phyloP scores from a whole-genome alignment of 1,140 invertebrate genomes.

The Ceratitis capitata region DNA sequence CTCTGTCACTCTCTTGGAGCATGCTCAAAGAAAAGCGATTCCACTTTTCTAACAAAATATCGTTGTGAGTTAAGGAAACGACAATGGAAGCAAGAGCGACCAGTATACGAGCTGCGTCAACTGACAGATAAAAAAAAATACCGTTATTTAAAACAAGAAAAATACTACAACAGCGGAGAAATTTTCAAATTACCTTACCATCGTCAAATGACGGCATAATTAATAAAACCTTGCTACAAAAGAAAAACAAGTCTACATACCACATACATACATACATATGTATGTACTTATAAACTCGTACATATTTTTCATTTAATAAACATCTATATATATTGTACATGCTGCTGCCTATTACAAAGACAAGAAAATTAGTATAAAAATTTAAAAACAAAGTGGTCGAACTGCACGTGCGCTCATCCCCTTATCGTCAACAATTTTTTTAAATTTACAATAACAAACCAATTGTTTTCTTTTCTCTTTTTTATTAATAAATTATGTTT shows the following conservation, averaged over 20 bases:
- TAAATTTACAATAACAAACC: no score
- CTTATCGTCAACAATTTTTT: no score
- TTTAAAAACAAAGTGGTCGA: no score
- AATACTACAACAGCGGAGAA: not conserved
- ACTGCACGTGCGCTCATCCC: no score
- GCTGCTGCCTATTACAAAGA: no score
- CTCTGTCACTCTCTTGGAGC: not conserved
- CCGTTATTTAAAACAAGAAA: not conserved
- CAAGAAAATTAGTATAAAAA: no score
- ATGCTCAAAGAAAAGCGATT: not conserved
- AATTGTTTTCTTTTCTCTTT: no score
- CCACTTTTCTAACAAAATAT: not conserved
- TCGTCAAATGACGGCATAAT: not conserved
- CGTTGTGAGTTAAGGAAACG: no score
- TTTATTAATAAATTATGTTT: no score
- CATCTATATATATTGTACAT: no score
- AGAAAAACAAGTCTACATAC: not conserved
- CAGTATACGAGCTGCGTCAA: not conserved
- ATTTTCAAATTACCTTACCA: not conserved
- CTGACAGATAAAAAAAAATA: not conserved
- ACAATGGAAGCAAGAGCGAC: not conserved
- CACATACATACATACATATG: not conserved
- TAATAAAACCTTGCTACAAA: not conserved
- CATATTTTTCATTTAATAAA: no score
- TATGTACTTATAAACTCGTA: not conserved